Evolutionary conservation across 2,113 vertebrate species (phyloP), one percentile per base, ranked within the genome.

Genomic region (Entomyzon cyanotis): DNA sequence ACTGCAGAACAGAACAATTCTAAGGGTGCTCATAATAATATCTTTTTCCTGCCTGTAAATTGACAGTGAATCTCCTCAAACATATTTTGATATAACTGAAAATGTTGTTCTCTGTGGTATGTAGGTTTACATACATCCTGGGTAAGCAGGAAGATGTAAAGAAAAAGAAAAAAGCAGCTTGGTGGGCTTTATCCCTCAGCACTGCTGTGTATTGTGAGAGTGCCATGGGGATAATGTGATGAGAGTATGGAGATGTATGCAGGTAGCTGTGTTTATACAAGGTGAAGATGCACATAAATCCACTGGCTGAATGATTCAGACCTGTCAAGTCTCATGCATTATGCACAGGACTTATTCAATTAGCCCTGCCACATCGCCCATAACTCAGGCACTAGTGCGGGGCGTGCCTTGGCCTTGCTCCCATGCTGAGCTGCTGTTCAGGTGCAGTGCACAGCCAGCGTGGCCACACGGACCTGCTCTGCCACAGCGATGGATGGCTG

Each of bases 271-370:
- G 90, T 95, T 97, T 81, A 77, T 78, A 50, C 76, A 78, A 55
- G 88, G 85, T 77, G 90, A 89, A 90, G 92, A 84, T 53, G 90
- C 86, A 47, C 92, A 84, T 88, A 86, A 95, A 95, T 93, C 86
- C 80, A n/a, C 69, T 12, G 24, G 63, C 82, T 63, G 90, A 63
- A 55, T 31, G 85, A 78, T 88, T 84, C 75, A 58, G 67, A 84
- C 55, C 92, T 92, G 90, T 67, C 85, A 60, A 60, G 68, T 21
- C 75, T 88, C 79, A 41, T 84, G 85, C 80, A 77, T 89, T 84
- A 92, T 65, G 84, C 87, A 68, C 87, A 76, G 92, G 60, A n/a
- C 35, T 82, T 55, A 74, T 4, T 93, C 94, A 73, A 20, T 92
- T 73, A 91, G 83, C 89, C 83, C 69, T 50, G 83, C 83, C 89